These are phyloP conservation scores for Sinocyclocheilus maitianheensis DNA, from an alignment of 2,113 vertebrate genomes.

Conservation along the genomic window DNA sequence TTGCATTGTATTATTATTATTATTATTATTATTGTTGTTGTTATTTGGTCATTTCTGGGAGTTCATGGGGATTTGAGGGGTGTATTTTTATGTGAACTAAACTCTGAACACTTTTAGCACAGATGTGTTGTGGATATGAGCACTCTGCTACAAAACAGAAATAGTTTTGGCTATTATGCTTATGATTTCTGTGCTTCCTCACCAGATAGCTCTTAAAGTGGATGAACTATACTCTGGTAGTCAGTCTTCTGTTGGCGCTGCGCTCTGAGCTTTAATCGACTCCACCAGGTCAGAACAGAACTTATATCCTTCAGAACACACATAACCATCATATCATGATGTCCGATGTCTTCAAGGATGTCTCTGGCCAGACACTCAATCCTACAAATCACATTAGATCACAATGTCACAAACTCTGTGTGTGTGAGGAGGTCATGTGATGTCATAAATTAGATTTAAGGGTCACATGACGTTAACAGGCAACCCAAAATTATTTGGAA, in stretches of 20 bases:
- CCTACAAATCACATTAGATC: slow-evolving; percentile 66
- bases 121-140: neutral
- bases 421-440: slow-evolving; percentile 32
- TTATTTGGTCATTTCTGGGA: too few species aligned
- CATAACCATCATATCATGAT: slow-evolving; percentile 84
- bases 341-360: slow-evolving; percentile 85
- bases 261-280: slow-evolving; percentile 85
- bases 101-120: neutral
- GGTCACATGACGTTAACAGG: slow-evolving; percentile 28
- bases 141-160: neutral
- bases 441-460: neutral
- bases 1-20: neutral
- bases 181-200: slow-evolving; percentile 55
- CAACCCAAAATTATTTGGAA: neutral
- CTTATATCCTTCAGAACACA: slow-evolving; percentile 93
- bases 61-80: too few species aligned
- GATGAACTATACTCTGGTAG: slow-evolving; percentile 92
- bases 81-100: neutral
- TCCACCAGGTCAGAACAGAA: slow-evolving; percentile 91
- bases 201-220: slow-evolving; percentile 90
- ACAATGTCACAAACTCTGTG: neutral
- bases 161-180: neutral
- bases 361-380: slow-evolving; percentile 86
- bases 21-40: neutral
- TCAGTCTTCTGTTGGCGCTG: slow-evolving; percentile 85